Percentiles rank a stretch among this genome's conserved stretches.
These are phyloP conservation scores for Podargus strigoides DNA, from an alignment of 2,797 vertebrate genomes.

Conservation along the genomic window DNA sequence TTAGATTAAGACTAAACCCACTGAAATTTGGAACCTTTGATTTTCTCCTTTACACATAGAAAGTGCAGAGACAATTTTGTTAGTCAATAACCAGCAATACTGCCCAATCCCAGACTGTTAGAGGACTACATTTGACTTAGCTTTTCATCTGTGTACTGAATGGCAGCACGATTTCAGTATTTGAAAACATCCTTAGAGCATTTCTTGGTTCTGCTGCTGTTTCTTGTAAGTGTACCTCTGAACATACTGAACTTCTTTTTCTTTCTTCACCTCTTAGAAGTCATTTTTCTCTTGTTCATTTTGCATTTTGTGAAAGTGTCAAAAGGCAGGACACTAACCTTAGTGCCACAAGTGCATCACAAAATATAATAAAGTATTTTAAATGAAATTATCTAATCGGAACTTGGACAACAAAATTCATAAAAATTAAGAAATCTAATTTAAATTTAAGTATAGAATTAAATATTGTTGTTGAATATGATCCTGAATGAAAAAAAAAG, in stretches of 20 bases:
- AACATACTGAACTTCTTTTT: background rate
- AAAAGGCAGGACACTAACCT: background rate
- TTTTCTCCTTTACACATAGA: background rate
- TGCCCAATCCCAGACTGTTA: background rate
- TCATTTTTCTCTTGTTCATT: background rate
- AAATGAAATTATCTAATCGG: background rate
- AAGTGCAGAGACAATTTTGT: background rate
- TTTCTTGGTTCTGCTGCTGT: background rate
- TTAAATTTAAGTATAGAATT: background rate
- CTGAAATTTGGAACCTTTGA: background rate
- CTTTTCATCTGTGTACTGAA: background rate
- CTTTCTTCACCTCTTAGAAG: background rate
- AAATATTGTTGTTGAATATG: background rate
- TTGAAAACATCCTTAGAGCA: background rate
- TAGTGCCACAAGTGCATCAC: background rate
- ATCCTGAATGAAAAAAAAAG: background rate
- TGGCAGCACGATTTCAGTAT: background rate
- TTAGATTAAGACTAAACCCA: background rate
- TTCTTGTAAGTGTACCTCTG: background rate
- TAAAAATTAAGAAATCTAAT: background rate
- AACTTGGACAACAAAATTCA: background rate
- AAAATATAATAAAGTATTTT: background rate
- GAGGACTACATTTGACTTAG: background rate
- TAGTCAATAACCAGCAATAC: background rate
- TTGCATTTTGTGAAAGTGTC: background rate